These are phyloP conservation scores for Alces alces DNA, from an alignment of 2,113 vertebrate species.

Conservation along the genomic window DNA sequence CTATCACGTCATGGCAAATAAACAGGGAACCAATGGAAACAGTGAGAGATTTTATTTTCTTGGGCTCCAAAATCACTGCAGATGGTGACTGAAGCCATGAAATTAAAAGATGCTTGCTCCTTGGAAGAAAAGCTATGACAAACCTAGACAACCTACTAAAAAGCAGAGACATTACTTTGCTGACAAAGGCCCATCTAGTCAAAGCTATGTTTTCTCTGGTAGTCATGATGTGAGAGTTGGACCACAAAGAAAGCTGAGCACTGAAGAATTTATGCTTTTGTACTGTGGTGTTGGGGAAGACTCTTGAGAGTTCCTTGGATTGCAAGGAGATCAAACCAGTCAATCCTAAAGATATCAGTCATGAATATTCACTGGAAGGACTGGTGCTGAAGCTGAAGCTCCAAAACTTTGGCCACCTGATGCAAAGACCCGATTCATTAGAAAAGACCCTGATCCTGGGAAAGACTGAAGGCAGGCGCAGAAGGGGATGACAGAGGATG, in stretches of 20 bases:
- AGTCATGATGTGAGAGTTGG: neutral
- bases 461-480: neutral
- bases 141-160: neutral
- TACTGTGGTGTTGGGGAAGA: neutral
- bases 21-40: neutral
- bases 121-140: neutral
- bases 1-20: neutral
- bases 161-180: neutral
- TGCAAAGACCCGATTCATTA: neutral
- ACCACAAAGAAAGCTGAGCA: neutral
- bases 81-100: neutral
- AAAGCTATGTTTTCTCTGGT: neutral
- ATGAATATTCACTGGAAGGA: neutral
- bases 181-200: neutral
- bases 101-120: neutral
- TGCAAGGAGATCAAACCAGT: neutral
- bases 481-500: neutral
- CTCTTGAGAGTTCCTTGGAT: neutral
- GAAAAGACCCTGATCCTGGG: neutral
- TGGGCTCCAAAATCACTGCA: neutral
- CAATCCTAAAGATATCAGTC: neutral
- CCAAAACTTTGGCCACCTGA: neutral
- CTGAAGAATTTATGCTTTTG: neutral
- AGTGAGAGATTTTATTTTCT: neutral
- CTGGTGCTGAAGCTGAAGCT: neutral